Conservation (phyloP, 1,140 invertebrate species). For the Heliothis virescens region DNA sequence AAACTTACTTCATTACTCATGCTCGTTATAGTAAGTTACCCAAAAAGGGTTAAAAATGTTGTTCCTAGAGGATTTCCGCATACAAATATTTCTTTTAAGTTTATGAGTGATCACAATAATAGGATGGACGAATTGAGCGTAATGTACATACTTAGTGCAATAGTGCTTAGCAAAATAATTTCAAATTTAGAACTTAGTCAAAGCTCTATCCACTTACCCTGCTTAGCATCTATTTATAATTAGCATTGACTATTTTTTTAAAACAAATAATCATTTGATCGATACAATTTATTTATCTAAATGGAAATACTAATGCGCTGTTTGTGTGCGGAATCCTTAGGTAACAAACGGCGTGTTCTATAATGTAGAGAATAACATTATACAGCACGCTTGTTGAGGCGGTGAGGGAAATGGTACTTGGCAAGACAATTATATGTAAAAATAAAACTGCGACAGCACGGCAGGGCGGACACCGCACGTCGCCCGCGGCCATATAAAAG, state of each 20-base stretch:
- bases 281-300: constrained; percentile 31
- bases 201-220: constrained; percentile 40
- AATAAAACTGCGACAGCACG: constrained; percentile 24
- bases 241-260: constrained; percentile 7
- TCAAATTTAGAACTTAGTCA: constrained; percentile 22
- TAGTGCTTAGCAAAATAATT: constrained; percentile 34
- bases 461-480: constrained; percentile 1
- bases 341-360: not conserved
- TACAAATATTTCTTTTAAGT: constrained; percentile 6
- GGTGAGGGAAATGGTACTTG: not conserved
- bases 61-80: not conserved
- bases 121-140: constrained; percentile 41
- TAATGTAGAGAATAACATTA: not conserved
- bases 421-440: constrained; percentile 10
- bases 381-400: not conserved
- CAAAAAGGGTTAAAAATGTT: too few relatives aligned
- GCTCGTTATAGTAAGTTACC: not conserved
- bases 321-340: not conserved
- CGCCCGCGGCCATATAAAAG: constrained; percentile 41
- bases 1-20: too few relatives aligned
- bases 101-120: constrained; percentile 34
- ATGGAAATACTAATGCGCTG: constrained; percentile 12
- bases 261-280: constrained; percentile 23
- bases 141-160: constrained; percentile 8
- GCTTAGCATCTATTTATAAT: constrained; percentile 20